phyloP scores from a whole-genome alignment of 2,797 vertebrate species.

The Acanthurus tractus region DNA sequence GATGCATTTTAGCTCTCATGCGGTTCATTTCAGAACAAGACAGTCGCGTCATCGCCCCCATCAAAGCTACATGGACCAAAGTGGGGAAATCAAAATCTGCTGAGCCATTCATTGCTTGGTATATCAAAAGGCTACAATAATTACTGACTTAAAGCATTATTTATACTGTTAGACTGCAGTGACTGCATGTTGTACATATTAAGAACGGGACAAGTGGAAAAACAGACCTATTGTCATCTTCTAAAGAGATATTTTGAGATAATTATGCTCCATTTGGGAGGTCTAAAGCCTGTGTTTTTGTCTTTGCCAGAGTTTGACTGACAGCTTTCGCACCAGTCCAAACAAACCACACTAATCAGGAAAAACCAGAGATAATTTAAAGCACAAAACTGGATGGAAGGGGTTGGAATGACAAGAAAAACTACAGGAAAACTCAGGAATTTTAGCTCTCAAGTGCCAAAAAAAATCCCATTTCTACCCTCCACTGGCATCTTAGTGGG shows the following conservation, averaged over 20 bases:
- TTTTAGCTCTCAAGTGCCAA: conserved; percentile 24
- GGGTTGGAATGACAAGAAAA: too few species aligned
- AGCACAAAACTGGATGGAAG: neutral
- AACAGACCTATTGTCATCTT: neutral
- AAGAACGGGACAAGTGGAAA: neutral
- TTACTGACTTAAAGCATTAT: neutral
- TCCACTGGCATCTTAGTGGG: conserved; percentile 16
- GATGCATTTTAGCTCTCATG: neutral
- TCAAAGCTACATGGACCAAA: neutral
- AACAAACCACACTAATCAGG: neutral
- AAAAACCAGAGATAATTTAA: neutral
- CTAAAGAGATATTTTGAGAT: too few species aligned
- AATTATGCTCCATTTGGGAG: neutral
- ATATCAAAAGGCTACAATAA: neutral
- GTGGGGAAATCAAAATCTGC: neutral
- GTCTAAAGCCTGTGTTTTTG: neutral
- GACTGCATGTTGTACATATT: too few species aligned
- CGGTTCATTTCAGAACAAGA: neutral
- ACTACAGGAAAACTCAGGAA: conserved; percentile 4
- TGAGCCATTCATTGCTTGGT: too few species aligned
- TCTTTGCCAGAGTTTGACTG: neutral
- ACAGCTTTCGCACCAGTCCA: neutral
- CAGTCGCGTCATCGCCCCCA: neutral
- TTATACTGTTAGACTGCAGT: neutral
- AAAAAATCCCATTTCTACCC: neutral